A percentile compares a stretch with the other conserved stretches of the same genome.
Conservation (phyloP, 2,113 vertebrate species). For the Hoplias malabaricus region DNA sequence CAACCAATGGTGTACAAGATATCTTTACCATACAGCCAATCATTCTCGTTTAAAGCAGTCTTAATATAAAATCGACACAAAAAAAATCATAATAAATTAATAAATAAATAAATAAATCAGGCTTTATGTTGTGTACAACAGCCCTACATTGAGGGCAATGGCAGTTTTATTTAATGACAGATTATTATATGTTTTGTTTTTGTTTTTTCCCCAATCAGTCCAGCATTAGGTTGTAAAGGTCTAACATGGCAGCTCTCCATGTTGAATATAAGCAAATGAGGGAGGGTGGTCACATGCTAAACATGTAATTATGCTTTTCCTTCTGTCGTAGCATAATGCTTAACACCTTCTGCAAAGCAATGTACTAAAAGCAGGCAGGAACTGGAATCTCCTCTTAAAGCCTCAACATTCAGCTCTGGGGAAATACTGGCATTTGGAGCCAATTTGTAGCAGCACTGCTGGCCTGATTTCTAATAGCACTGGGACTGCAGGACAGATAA, state of each 20-base stretch:
- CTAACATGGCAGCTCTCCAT: not conserved
- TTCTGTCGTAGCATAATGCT: conserved; percentile 54
- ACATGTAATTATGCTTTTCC: conserved; percentile 59
- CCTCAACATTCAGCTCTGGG: conserved; percentile 38
- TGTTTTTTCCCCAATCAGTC: not conserved
- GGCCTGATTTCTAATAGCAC: conserved; percentile 46
- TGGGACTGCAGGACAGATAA: conserved; percentile 47
- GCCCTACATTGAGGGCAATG: not conserved
- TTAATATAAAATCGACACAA: not conserved
- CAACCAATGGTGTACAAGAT: not conserved
- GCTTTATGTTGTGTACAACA: not conserved
- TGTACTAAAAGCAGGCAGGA: conserved; percentile 1
- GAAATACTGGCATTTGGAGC: conserved; percentile 51
- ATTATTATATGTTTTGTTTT: not conserved
- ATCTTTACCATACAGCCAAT: not conserved
- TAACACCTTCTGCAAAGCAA: conserved; percentile 17
- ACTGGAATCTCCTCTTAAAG: conserved; percentile 49
- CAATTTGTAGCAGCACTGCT: conserved; percentile 47
- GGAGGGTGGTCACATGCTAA: conserved; percentile 53
- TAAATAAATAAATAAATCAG: not conserved
- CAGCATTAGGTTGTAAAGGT: not conserved
- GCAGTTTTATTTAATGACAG: not conserved
- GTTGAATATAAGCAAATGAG: not conserved
- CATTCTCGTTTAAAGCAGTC: not conserved
- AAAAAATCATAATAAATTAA: too few species aligned